Evolutionary conservation across 2,113 vertebrate species (phyloP).

Genomic region (Oryzias curvinotus): DNA sequence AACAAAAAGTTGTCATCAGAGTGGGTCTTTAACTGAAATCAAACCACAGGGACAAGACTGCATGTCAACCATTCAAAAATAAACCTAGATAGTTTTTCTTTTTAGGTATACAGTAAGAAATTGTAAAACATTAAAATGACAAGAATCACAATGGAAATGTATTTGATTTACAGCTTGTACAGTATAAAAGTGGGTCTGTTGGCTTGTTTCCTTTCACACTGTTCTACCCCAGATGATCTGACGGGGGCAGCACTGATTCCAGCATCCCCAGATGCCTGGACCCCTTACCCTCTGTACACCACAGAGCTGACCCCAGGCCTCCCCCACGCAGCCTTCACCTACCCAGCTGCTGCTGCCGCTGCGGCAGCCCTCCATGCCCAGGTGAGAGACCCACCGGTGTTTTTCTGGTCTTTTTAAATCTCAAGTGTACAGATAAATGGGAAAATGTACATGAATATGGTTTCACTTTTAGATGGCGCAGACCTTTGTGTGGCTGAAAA

Average conservation of each 20-base stretch:
- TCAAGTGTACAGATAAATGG: not conserved
- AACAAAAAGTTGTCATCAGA: too few species aligned
- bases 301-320: slow-evolving; percentile 94
- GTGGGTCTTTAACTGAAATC: too few species aligned
- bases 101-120: too few species aligned
- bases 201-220: slow-evolving; percentile 32
- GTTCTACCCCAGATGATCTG: slow-evolving; percentile 86
- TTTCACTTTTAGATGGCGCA: not conserved
- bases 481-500: not conserved
- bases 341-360: slow-evolving; percentile 87
- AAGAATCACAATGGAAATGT: too few species aligned
- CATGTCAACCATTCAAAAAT: too few species aligned
- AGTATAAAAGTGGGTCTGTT: slow-evolving; percentile 15
- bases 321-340: slow-evolving; percentile 93
- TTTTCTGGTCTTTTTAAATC: not conserved
- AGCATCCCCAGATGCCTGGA: slow-evolving; percentile 93
- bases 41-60: too few species aligned
- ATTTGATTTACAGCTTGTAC: not conserved
- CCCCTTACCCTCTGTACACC: slow-evolving; percentile 95
- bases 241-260: slow-evolving; percentile 95
- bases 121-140: too few species aligned
- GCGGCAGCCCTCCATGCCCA: slow-evolving; percentile 95
- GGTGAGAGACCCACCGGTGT: slow-evolving; percentile 81
- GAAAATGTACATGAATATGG: not conserved
- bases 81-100: too few species aligned